Conservation (phyloP, 2,888 invertebrate genomes). For the Drosophila lacicola region DNA sequence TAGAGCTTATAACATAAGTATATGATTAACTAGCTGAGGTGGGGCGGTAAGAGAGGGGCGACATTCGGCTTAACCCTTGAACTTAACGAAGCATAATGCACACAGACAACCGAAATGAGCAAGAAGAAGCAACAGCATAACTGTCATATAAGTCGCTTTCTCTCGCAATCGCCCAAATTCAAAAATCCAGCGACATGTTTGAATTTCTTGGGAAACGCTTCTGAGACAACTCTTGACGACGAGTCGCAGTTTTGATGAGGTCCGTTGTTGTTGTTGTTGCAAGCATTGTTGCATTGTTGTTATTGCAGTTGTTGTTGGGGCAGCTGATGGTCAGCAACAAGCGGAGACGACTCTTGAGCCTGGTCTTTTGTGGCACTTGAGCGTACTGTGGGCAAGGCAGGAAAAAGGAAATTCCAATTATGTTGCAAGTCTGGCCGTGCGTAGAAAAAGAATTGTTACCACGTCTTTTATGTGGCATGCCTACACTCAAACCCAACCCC, state of each 20-base stretch:
- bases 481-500: no score
- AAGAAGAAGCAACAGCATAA: not conserved
- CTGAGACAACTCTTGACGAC: conserved; percentile 43
- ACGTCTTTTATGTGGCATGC: conserved; percentile 62
- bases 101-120: conserved; percentile 2
- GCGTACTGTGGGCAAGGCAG: conserved; percentile 41
- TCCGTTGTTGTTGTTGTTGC: conserved; percentile 19
- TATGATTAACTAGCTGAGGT: not conserved
- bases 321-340: conserved; percentile 48
- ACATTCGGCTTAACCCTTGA: conserved; percentile 54
- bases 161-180: conserved; percentile 20
- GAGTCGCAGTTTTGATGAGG: conserved; percentile 40
- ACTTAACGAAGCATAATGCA: conserved; percentile 36
- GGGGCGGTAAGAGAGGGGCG: not conserved
- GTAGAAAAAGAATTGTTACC: conserved; percentile 73
- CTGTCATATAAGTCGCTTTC: conserved; percentile 42
- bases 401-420: conserved; percentile 80
- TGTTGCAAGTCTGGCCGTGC: conserved; percentile 78
- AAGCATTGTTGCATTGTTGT: conserved; percentile 23
- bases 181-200: conserved; percentile 42
- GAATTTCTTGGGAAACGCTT: conserved; percentile 49
- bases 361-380: conserved; percentile 73
- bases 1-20: no score
- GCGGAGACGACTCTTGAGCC: conserved; percentile 55
- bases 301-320: not conserved